Conservation (phyloP, 2,797 vertebrate species). For the Knipowitschia caucasica region DNA sequence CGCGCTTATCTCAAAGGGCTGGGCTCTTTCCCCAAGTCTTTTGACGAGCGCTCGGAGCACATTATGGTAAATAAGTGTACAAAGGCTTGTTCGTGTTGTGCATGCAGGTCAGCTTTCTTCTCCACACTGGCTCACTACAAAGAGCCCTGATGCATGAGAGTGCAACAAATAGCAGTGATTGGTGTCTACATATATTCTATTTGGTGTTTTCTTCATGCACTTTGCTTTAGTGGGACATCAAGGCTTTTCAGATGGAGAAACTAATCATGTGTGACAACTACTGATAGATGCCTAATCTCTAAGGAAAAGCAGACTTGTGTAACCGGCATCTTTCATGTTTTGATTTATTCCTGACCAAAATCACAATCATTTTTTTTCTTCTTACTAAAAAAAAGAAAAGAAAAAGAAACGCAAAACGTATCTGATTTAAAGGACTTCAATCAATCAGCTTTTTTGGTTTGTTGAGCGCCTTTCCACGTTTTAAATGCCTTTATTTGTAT, state of each 20-base stretch:
- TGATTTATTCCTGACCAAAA: constrained; percentile 61
- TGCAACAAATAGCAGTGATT: constrained; percentile 39
- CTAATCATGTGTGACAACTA: constrained; percentile 56
- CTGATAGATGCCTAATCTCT: constrained; percentile 66
- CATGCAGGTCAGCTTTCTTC: constrained; percentile 58
- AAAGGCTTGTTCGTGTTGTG: constrained; percentile 55
- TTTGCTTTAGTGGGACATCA: constrained; percentile 47
- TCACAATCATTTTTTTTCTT: constrained; percentile 22
- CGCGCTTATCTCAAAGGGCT: constrained; percentile 70
- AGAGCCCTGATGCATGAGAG: constrained; percentile 42
- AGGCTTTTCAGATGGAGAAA: constrained; percentile 54
- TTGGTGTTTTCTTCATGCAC: constrained; percentile 17
- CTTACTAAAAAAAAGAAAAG: constrained; percentile 17
- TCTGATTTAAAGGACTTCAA: too few species aligned
- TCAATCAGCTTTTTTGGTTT: too few species aligned
- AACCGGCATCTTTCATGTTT: constrained; percentile 51
- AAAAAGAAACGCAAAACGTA: too few species aligned
- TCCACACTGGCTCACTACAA: constrained; percentile 46
- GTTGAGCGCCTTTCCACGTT: too few species aligned
- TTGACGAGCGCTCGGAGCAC: constrained; percentile 64
- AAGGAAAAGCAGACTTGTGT: constrained; percentile 41
- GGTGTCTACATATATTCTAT: constrained; percentile 21
- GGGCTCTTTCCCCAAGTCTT: constrained; percentile 59
- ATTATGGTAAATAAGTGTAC: constrained; percentile 68
- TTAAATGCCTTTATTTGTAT: too few species aligned